phyloP scores from a whole-genome alignment of 2,113 vertebrate species.

The Oreocharis arfaki region DNA sequence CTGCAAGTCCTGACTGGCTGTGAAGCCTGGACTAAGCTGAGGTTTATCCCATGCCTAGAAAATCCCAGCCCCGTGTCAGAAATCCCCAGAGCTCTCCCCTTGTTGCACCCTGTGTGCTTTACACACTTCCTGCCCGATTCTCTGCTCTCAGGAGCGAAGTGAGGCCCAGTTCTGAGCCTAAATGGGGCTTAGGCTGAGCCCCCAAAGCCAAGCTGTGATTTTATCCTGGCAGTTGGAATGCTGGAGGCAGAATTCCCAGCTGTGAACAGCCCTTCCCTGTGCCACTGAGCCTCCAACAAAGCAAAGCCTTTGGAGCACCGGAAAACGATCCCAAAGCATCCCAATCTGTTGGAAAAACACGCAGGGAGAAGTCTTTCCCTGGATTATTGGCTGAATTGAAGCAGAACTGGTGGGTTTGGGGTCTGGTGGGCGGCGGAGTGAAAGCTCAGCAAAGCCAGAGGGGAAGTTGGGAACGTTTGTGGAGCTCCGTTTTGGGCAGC shows the following conservation, averaged over 20 bases:
- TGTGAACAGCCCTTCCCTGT: neutral
- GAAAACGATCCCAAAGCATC: neutral
- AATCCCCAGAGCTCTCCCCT: neutral
- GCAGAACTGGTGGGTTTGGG: neutral
- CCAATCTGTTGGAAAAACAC: neutral
- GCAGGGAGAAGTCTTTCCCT: neutral
- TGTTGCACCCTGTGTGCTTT: fast-evolving
- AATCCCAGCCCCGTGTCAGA: neutral
- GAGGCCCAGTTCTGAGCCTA: neutral
- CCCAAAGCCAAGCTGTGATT: neutral
- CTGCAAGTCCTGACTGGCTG: neutral
- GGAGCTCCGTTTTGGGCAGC: neutral
- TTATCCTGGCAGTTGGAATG: neutral
- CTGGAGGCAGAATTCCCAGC: neutral
- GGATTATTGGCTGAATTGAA: neutral
- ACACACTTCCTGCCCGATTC: fast-evolving
- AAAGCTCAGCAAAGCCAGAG: neutral
- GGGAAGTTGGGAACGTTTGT: conserved; percentile 1
- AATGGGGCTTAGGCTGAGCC: neutral
- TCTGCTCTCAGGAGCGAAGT: neutral
- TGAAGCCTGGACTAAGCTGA: neutral
- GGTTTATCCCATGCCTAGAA: neutral
- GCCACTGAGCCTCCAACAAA: neutral
- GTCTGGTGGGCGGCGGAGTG: neutral
- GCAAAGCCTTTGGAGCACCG: neutral